Base-by-base conservation (phyloP, 2,113 vertebrate species). In the Macquaria australasica region DNA sequence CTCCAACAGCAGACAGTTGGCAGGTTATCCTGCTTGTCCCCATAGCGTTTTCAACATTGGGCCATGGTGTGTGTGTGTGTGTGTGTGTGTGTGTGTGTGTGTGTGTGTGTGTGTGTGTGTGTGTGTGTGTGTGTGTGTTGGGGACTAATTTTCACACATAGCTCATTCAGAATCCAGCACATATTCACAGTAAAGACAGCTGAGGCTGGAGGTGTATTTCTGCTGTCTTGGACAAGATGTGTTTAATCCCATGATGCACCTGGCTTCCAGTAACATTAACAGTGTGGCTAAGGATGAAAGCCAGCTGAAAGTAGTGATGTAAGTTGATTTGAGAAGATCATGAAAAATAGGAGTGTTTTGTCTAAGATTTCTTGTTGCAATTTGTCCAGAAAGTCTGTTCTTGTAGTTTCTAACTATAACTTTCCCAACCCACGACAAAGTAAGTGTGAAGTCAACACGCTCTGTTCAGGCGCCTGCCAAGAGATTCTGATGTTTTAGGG, bases 191-290 rank as follows among this genome's bases (percentile, higher is more conserved):
- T 51, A 58, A 53, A 63, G 55, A 14, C 31, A 59, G 34, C 31
- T 28, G 43, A 53, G 55, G 34, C n/a, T 73, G 25, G n/a, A 73
- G 18, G 51, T 59, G 45, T 77, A 12, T 51, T 53, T 14, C n/a
- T 31, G 8, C 12, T 62, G 18, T 70, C 50, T 31, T 31, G 50
- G 9, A 70, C 56, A 39, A 53, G 58, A 58, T 6, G 6, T 7
- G 37, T 79, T 75, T 79, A 66, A 63, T 84, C 45, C 62, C 60
- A 75, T 51, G 64, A 84, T 74, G 34, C 51, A 82, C 20, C 59
- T 74, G 64, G 28, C 25, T 34, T 50, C 25, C 43, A 21, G 31
- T 23, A 20, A 37, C 55, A 41, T 62, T 21, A 21, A 7, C 3
- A 45, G 45, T 60, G 50, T 58, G 16, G 50, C 8, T 41, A 14